A percentile compares a stretch with the other conserved stretches of the same genome.
Conservation (phyloP, 2,797 vertebrate genomes). For the Agapornis canus region DNA sequence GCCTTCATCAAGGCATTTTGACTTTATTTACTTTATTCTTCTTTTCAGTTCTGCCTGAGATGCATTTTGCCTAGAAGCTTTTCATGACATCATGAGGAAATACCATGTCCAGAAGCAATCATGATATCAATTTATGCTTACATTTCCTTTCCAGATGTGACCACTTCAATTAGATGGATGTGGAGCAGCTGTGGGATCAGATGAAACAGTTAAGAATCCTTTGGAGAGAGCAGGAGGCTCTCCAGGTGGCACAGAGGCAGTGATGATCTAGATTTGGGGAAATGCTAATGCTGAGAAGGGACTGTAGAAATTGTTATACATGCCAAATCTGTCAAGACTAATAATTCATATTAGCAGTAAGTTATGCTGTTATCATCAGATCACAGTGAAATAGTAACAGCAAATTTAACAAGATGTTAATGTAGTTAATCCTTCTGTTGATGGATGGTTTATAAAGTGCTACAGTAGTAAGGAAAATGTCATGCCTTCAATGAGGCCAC, state of each 20-base stretch:
- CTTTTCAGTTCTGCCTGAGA: neutral
- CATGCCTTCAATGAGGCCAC: neutral
- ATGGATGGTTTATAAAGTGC: neutral
- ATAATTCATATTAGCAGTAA: neutral
- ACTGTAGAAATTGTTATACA: accelerated
- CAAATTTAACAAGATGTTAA: neutral
- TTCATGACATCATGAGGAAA: neutral
- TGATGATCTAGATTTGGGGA: neutral
- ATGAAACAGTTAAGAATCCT: neutral
- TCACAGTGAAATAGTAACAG: neutral
- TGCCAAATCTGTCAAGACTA: neutral
- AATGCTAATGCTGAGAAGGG: neutral
- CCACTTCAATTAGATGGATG: neutral
- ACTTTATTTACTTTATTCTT: neutral
- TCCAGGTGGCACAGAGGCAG: neutral
- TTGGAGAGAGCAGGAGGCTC: neutral
- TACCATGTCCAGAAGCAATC: neutral
- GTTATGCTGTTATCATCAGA: neutral
- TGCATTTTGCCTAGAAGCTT: neutral
- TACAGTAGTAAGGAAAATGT: neutral
- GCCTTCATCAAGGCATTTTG: neutral
- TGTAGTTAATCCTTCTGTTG: neutral
- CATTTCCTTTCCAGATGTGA: neutral
- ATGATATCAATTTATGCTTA: neutral
- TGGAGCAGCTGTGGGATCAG: neutral